Conservation (phyloP, 2,113 vertebrate genomes). For the Chlorocebus sabaeus region DNA sequence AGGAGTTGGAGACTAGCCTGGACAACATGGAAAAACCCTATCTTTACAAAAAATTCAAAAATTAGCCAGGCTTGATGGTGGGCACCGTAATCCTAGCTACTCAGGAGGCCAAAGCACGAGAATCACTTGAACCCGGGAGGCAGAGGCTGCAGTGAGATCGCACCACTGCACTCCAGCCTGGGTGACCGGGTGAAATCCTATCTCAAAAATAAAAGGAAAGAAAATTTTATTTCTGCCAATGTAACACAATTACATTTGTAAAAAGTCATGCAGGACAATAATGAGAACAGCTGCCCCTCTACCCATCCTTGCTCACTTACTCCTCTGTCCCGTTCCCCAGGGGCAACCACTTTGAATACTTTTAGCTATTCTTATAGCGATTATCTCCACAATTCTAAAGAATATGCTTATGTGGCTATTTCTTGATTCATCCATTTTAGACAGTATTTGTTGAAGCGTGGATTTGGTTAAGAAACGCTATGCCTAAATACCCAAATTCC, state of each 20-base stretch:
- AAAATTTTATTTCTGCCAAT: background rate
- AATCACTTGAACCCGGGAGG: background rate
- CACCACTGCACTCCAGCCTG: background rate
- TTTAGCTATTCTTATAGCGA: background rate
- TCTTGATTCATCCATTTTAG: background rate
- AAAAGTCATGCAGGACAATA: background rate
- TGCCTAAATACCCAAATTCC: background rate
- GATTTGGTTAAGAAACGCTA: background rate
- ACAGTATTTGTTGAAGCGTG: background rate
- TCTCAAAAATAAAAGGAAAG: background rate
- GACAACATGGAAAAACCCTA: background rate
- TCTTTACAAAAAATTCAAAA: background rate
- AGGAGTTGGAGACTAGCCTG: no score
- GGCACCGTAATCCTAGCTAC: background rate
- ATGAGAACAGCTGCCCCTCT: background rate
- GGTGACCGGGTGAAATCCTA: background rate
- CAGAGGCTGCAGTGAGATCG: background rate
- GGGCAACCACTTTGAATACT: background rate
- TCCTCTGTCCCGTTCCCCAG: background rate
- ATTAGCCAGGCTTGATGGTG: background rate
- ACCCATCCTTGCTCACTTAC: background rate
- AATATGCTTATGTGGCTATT: background rate
- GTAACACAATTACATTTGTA: background rate
- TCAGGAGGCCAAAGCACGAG: background rate
- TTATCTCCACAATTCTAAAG: background rate